phyloP scores from a whole-genome alignment of 92 coral and sea anemone species.

The Epizoanthus rinbou region DNA sequence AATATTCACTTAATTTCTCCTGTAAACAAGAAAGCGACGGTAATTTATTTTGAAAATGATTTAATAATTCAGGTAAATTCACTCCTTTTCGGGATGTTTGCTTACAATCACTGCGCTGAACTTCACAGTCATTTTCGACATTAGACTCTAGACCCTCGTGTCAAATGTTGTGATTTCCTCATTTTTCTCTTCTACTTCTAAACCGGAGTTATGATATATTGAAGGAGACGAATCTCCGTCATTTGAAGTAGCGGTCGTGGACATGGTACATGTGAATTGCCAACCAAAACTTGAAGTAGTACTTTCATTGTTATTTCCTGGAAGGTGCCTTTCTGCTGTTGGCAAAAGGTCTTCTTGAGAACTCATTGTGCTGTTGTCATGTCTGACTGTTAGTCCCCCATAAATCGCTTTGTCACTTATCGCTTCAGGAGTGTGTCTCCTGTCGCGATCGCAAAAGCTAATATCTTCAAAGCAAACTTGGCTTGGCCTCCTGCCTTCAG shows the following conservation, averaged over 20 bases:
- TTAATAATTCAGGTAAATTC: too few species aligned
- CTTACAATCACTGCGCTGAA: too few species aligned
- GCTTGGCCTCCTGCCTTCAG: background rate
- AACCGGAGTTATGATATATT: background rate
- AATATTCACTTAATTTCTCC: too few species aligned
- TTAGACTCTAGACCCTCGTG: background rate
- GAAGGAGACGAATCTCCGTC: background rate
- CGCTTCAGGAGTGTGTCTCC: background rate
- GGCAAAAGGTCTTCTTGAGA: conserved; percentile 2
- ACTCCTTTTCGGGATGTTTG: too few species aligned
- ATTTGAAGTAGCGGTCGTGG: background rate
- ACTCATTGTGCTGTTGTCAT: background rate
- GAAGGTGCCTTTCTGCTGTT: background rate
- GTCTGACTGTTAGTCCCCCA: background rate
- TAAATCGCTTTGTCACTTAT: background rate
- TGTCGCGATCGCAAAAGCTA: background rate
- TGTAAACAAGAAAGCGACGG: too few species aligned
- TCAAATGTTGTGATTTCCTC: background rate
- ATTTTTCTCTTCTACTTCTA: background rate
- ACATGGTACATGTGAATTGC: background rate
- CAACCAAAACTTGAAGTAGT: background rate
- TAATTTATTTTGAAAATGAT: too few species aligned
- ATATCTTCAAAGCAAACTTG: conserved; percentile 9
- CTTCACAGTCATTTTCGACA: too few species aligned
- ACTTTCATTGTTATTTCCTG: background rate